Percentiles rank a stretch among this genome's conserved stretches.
Evolutionary conservation across 2,113 vertebrate species (phyloP).

Genomic region (Prunella himalayana): DNA sequence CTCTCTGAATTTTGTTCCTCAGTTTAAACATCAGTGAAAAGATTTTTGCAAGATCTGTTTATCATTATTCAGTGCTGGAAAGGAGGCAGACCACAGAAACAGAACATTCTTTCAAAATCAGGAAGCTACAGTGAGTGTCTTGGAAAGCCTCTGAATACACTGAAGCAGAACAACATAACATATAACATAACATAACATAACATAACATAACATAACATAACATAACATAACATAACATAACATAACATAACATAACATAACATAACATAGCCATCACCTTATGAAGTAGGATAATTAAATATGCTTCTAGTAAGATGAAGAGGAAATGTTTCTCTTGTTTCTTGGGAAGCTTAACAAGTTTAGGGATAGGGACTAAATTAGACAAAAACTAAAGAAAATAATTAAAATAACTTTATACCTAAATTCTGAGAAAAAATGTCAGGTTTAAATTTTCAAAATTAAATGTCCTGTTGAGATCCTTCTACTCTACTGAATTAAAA

Average conservation of each 20-base stretch:
- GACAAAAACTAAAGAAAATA: neutral
- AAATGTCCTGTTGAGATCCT: neutral
- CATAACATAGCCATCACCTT: neutral
- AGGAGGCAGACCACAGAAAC: neutral
- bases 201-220: neutral
- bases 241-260: neutral
- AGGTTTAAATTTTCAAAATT: neutral
- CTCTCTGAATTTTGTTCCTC: constrained; percentile 35
- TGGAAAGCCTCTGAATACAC: neutral
- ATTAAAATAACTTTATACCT: neutral
- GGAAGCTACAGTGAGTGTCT: neutral
- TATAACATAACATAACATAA: neutral
- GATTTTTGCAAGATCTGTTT: constrained; percentile 45
- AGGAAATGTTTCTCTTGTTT: neutral
- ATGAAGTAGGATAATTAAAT: neutral
- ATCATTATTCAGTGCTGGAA: constrained; percentile 50
- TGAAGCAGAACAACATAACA: neutral
- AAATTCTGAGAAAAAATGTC: neutral
- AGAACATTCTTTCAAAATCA: neutral
- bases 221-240: neutral
- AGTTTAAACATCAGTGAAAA: constrained; percentile 46
- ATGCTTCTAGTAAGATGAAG: neutral
- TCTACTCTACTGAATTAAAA: neutral
- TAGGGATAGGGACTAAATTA: neutral
- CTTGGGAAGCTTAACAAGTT: neutral